A percentile compares a stretch with the other conserved stretches of the same genome.
phyloP scores from a whole-genome alignment of 53 echinoderm and acorn worm species.

The Apostichopus leukothele region DNA sequence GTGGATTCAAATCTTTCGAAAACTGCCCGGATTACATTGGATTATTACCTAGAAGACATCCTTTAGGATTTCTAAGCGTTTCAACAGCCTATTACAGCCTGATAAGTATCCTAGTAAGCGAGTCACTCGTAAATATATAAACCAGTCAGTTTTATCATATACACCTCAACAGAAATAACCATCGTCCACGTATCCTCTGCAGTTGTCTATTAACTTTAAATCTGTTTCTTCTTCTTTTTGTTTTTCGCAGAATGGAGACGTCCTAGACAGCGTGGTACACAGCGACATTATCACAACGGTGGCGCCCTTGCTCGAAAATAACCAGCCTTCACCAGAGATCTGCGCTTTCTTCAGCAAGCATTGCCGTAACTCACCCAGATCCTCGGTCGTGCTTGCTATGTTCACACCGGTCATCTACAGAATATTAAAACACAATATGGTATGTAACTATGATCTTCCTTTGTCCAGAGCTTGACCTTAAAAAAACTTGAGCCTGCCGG shows the following conservation, averaged over 20 bases:
- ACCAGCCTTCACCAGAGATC: conserved; percentile 94
- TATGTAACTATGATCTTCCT: conserved; percentile 14
- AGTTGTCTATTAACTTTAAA: background rate
- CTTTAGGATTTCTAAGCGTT: too few species aligned
- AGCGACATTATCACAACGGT: conserved; percentile 89
- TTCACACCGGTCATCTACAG: conserved; percentile 97
- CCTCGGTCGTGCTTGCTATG: conserved; percentile 93
- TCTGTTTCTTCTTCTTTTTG: background rate
- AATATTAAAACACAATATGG: conserved; percentile 98
- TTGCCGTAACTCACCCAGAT: conserved; percentile 96
- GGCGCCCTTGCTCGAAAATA: conserved; percentile 86
- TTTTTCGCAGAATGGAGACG: conserved; percentile 70
- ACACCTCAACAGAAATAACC: too few species aligned
- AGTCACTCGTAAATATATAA: too few species aligned
- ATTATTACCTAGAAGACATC: too few species aligned
- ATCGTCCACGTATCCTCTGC: too few species aligned
- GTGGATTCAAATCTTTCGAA: too few species aligned
- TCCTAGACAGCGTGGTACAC: conserved; percentile 82
- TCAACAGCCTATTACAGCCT: too few species aligned
- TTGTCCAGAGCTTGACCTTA: background rate
- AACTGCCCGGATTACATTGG: too few species aligned
- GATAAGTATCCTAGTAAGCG: too few species aligned
- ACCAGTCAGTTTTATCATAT: too few species aligned
- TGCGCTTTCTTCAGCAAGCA: conserved; percentile 97
- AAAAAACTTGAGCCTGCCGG: too few species aligned